Conservation (phyloP, 2,797 vertebrate genomes). For the Sphenopsis melanotis region DNA sequence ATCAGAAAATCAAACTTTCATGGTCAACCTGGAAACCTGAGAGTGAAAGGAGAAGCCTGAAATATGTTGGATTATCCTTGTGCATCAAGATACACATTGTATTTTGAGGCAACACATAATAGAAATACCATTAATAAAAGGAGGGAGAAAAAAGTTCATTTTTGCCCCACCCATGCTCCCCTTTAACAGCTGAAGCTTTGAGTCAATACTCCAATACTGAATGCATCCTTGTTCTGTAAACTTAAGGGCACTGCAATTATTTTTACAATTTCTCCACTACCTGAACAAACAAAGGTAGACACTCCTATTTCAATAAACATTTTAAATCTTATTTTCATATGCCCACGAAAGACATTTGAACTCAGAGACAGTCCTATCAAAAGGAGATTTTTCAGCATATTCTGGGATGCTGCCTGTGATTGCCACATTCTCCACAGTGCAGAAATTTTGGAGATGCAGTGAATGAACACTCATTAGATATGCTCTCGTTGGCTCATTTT, state of each 20-base stretch:
- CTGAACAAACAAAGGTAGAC: not conserved
- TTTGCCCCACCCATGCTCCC: not conserved
- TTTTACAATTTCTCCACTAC: not conserved
- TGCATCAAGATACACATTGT: not conserved
- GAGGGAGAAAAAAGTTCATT: accelerated
- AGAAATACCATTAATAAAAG: not conserved
- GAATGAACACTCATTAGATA: not conserved
- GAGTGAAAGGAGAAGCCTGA: not conserved
- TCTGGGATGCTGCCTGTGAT: not conserved
- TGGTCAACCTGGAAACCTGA: not conserved
- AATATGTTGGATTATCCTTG: not conserved
- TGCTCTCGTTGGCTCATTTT: slow-evolving; percentile 4
- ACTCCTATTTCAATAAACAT: not conserved
- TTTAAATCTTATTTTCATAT: slow-evolving; percentile 4
- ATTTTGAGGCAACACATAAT: not conserved
- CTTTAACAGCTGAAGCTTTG: not conserved
- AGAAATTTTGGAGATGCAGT: not conserved
- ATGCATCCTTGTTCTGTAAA: not conserved
- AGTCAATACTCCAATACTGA: not conserved
- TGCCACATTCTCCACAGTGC: not conserved
- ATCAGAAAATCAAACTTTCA: not conserved
- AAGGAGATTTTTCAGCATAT: slow-evolving; percentile 11
- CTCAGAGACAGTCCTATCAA: not conserved
- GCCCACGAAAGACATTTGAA: not conserved
- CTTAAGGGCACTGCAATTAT: not conserved